A percentile compares a stretch with the other conserved stretches of the same genome.
These are phyloP conservation scores for Meandrina meandrites DNA, from an alignment of 92 coral and sea anemone species.

Conservation along the genomic window DNA sequence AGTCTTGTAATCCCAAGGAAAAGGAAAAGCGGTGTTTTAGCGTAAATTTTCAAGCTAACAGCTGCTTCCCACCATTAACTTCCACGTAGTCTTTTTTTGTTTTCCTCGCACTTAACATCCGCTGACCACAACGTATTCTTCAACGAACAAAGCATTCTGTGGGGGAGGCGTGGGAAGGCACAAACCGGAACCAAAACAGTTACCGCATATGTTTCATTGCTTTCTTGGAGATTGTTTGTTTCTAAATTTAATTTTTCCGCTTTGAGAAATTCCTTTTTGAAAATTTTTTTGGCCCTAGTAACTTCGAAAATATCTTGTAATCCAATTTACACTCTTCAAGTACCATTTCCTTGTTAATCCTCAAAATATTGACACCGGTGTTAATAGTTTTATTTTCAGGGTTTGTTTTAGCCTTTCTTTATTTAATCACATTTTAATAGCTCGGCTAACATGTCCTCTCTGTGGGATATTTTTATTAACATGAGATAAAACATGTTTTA, in stretches of 20 bases:
- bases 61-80: conserved; percentile 61
- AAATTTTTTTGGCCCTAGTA: neutral
- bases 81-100: conserved; percentile 90
- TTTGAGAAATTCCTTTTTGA: neutral
- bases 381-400: neutral
- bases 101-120: conserved; percentile 65
- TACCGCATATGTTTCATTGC: neutral
- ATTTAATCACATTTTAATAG: neutral
- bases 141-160: conserved; percentile 19
- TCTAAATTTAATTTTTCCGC: neutral
- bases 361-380: neutral
- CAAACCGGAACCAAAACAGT: neutral
- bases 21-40: conserved; percentile 5
- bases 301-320: neutral
- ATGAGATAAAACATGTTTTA: neutral
- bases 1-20: neutral
- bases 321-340: neutral
- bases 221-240: neutral
- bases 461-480: neutral
- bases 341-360: neutral
- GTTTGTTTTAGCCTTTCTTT: neutral
- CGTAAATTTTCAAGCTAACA: conserved; percentile 21
- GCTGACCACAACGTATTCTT: conserved; percentile 63
- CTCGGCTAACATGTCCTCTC: neutral
- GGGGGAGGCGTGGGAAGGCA: conserved; percentile 25